Evolutionary conservation across 2,797 vertebrate genomes (phyloP), one percentile per base, ranked within the genome.

Genomic region (Chloroceryle amazona): DNA sequence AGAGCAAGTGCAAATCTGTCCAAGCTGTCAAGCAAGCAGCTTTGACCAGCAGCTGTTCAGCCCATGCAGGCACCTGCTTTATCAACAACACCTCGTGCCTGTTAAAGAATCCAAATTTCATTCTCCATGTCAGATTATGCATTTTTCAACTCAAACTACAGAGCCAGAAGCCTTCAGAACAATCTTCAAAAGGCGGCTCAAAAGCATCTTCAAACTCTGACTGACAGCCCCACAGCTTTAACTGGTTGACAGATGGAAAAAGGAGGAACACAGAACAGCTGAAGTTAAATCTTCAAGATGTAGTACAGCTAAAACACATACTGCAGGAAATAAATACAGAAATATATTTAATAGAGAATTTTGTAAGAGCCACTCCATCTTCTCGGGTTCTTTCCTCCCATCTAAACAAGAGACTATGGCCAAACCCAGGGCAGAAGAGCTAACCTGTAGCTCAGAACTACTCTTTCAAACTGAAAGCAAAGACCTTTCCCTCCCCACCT

Each of bases 181-280:
- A 51, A 52, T 42, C 86, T 92, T 89, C 91, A 93, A 86, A 94
- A 87, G 87, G 35, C 37, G 16, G 37, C 82, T 89, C 84, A 80
- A 70, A 92, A 93, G 71, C 82, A 80, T 80, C 81, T 81, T 68
- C 29, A 73, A 58, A 68, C 86, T 88, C 0, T 0, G 90, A n/a
- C 66, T 82, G 81, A 72, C 86, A 84, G 88, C 65, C 70, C 81
- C 70, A 26, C 41, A 68, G 81, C 74, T 91, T 65, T 66, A 80
- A 73, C 60, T 31, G n/a, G 23, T 0, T 78, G 70, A 80, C 55
- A 90, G 92, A 81, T 51, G 70, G 86, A 75, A 92, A 63, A 46
- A 33, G n/a, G 14, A 88, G 44, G 54, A 90, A 55, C 6, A 31
- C 18, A 13, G 33, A 63, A 57, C 63, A 90, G 57, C 52, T 66